Base-by-base conservation (phyloP, 1,140 invertebrate species). In the Lucilia sericata region DNA sequence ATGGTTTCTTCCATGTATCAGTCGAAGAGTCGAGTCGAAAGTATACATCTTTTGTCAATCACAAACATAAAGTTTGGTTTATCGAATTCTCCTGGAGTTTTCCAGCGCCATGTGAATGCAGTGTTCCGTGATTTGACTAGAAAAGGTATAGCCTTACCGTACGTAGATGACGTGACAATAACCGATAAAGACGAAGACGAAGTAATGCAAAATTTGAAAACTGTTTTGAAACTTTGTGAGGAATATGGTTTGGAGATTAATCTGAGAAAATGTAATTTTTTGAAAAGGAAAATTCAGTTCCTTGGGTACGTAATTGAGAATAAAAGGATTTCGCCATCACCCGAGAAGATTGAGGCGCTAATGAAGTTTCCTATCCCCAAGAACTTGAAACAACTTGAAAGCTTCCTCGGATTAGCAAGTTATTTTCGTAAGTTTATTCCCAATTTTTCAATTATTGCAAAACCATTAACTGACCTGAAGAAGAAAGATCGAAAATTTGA, bases 1-100 rank as follows among this genome's bases (percentile, higher is more conserved):
- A 84, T 74, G 78, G 76, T 7, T 81, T 82, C 65, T 74, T 86
- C 65, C 86, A 86, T 14, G 81, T 84, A 21, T 19, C 19, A 51
- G 19, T 80, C 8, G 75, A 84, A 81, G 74, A 51, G 14, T 5
- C 9, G 9, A 75, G 83, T 7, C 14, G 47, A 21, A 84, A 81
- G 42, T 84, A 83, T 30, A 83, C 82, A 34, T 60, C 82, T 8
- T 83, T 83, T 74, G 9, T 83, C n/a, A 76, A 74, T 17, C 70
- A 76, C 14, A n/a, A 19, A 17, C 75, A 75, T 55, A 8, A 78
- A 36, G 19, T 84, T 84, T 70, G 51, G 83, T 3, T 80, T 84
- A 30, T 84, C 74, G 34, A 84, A 84, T 55, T 84, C 83, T 2
- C 49, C 76, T 3, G 83, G 74, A 30, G 83, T 81, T 2, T 81